Evolutionary conservation across 2,888 invertebrate species (phyloP).

Genomic region (Creontiades dilutus): DNA sequence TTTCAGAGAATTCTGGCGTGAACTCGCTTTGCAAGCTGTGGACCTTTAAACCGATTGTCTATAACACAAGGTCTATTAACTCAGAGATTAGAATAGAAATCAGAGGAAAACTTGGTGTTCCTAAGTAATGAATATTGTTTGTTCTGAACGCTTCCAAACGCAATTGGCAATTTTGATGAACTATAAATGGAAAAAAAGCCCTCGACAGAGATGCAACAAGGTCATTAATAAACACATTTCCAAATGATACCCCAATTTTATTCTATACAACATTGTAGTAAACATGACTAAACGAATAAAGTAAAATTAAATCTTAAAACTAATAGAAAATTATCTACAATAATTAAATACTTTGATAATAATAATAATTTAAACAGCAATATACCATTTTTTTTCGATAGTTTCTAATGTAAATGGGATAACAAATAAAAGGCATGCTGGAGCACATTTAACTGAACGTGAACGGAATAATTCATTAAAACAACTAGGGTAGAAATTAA

Average conservation of each 20-base stretch:
- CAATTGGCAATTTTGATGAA: too few species aligned
- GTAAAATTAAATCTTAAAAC: conserved; percentile 64
- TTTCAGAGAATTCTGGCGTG: too few species aligned
- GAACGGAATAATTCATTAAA: conserved; percentile 2
- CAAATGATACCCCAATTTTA: conserved; percentile 73
- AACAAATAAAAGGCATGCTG: conserved; percentile 57
- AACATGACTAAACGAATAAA: conserved; percentile 74
- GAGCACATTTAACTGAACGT: conserved; percentile 1
- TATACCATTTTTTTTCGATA: conserved; percentile 69
- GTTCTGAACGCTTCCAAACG: too few species aligned
- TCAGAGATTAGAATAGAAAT: too few species aligned
- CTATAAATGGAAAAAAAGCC: too few species aligned
- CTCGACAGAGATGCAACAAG: not conserved
- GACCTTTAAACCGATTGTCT: too few species aligned
- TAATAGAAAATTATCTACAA: conserved; percentile 71
- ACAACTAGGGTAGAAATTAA: conserved; percentile 11
- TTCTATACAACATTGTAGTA: conserved; percentile 73
- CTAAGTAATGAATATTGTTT: too few species aligned
- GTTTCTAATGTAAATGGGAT: conserved; percentile 54
- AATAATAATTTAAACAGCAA: conserved; percentile 71
- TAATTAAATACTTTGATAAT: conserved; percentile 71
- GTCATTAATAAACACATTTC: not conserved
- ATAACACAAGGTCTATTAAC: too few species aligned
- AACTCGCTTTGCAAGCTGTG: too few species aligned
- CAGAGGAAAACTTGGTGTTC: too few species aligned